Evolutionary conservation across 2,888 invertebrate species (phyloP), one percentile per base, ranked within the genome.

Genomic region (Acronicta aceris): DNA sequence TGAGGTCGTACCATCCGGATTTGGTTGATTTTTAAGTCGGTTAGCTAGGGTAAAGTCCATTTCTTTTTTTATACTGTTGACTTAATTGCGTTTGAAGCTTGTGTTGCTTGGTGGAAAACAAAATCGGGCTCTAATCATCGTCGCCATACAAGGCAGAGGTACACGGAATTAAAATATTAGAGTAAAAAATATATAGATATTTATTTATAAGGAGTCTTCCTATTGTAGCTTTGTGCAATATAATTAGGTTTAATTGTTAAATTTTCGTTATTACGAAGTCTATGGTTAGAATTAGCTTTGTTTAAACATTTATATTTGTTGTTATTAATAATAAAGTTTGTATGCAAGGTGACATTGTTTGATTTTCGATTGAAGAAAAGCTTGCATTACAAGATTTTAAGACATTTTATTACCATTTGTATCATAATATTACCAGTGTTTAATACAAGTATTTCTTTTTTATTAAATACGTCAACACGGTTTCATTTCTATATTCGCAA

Each of bases 1-100:
- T 90, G 88, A 87, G 86, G 50, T 82, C 85, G 0, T 83, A 87
- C 40, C 90, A 91, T 57, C 87, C 89, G 0, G 88, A 88, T 25
- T 54, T 86, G 40, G 86, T 86, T 0, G 69, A 86, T 61, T 83
- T 86, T 74, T 81, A 48, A 69, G 56, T 69, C 13, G 8, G 21
- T 21, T 21, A 21, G 21, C 21, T 21, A 15, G 9, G 6, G 40
- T 42, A 9, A 5, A 27, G 10, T n/a, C 7, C 13, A 0, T n/a
- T 36, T 1, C 1, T 12, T 33, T 4, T 33, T 33, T 33, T 33
- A 33, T 12, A 33, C 33, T 21, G 21, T 21, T n/a, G n/a, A n/a
- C 21, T 4, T 3, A 21, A 21, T 2, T 21, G 2, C 2, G 4
- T 21, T 21, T 21, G 21, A 21, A 4, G 2, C 21, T 21, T 21